A percentile compares a stretch with the other conserved stretches of the same genome.
phyloP scores from a whole-genome alignment of 1,140 invertebrate species.

The Rhysida immarginata region DNA sequence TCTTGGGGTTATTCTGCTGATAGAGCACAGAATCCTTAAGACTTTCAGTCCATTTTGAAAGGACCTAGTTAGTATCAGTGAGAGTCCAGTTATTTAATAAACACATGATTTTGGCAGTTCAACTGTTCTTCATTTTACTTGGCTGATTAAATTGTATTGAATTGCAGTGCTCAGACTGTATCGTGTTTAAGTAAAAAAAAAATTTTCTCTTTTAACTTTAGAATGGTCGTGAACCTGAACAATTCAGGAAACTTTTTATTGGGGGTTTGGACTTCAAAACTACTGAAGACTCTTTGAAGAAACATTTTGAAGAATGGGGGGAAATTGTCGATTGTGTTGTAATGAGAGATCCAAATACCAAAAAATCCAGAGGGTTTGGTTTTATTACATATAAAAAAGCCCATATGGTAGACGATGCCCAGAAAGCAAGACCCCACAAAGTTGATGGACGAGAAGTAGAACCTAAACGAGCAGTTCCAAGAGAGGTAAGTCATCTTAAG shows the following conservation, averaged over 20 bases:
- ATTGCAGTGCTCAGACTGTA: no score
- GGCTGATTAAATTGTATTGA: no score
- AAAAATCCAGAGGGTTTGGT: slow-evolving; percentile 39
- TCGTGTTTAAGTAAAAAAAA: no score
- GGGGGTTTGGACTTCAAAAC: slow-evolving; percentile 38
- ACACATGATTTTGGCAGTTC: no score
- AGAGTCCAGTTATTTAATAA: no score
- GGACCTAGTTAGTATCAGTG: no score
- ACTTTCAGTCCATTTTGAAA: no score
- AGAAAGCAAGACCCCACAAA: slow-evolving; percentile 35
- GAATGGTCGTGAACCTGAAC: slow-evolving; percentile 25
- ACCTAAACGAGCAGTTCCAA: slow-evolving; percentile 39
- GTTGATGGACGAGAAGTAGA: slow-evolving; percentile 40
- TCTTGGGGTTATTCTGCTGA: no score
- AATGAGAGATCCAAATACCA: slow-evolving; percentile 36
- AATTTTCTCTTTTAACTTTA: background rate
- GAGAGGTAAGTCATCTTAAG: slow-evolving; percentile 41
- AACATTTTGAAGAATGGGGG: slow-evolving; percentile 36
- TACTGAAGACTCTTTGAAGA: slow-evolving; percentile 33
- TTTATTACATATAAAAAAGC: slow-evolving; percentile 37
- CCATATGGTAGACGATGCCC: slow-evolving; percentile 37
- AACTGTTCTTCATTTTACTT: no score
- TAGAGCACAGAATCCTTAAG: no score
- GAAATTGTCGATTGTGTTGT: slow-evolving; percentile 38
- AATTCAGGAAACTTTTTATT: slow-evolving; percentile 38